phyloP scores from a whole-genome alignment of 2,113 vertebrate genomes.

The sheep (Ovis aries) region ARS-UI_Ramb_v3.0 NC_056076.1:30306501-30307000 shows the following conservation, averaged over 20 bases:
- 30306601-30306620: not conserved
- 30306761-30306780: slow-evolving; percentile 40
- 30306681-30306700: slow-evolving; percentile 54
- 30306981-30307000: slow-evolving; percentile 87
- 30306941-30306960: slow-evolving; percentile 77
- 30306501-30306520: not conserved
- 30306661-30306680: slow-evolving; percentile 34
- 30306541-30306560: not conserved
- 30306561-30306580: slow-evolving; percentile 14
- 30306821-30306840: slow-evolving; percentile 55
- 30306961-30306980: slow-evolving; percentile 80
- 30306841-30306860: slow-evolving; percentile 62
- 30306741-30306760: not conserved
- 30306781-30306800: slow-evolving; percentile 28
- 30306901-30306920: slow-evolving; percentile 78
- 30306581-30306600: not conserved
- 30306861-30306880: slow-evolving; percentile 74
- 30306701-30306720: slow-evolving; percentile 67
- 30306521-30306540: not conserved
- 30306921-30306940: slow-evolving; percentile 81
- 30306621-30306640: not conserved
- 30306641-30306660: slow-evolving; percentile 45
- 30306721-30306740: slow-evolving; percentile 39
- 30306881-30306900: slow-evolving; percentile 81
- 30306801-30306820: slow-evolving; percentile 57